Conservation (phyloP, 2,888 invertebrate genomes). For the Melanchra persicariae region DNA sequence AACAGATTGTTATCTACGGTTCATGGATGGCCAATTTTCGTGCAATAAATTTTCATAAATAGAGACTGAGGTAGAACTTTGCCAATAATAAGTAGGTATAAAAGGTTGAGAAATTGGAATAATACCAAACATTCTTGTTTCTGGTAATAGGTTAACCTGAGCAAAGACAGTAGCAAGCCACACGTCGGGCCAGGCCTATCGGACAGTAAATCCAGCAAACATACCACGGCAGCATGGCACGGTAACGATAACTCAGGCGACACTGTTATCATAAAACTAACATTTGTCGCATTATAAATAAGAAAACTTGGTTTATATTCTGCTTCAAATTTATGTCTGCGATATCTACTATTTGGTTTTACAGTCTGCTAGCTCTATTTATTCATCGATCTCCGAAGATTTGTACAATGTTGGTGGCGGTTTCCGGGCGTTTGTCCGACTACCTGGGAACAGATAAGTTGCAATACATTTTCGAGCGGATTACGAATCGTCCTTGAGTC, state of each 20-base stretch:
- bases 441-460: slow-evolving; percentile 77
- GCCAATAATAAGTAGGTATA: not conserved
- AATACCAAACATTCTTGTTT: not conserved
- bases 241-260: slow-evolving; percentile 41
- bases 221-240: slow-evolving; percentile 14
- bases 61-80: not conserved
- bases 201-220: slow-evolving; percentile 21
- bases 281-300: slow-evolving; percentile 54
- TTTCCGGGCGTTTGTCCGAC: slow-evolving; percentile 57
- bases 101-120: not conserved
- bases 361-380: slow-evolving; percentile 48
- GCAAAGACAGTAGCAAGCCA: not conserved
- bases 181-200: slow-evolving; percentile 29
- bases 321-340: slow-evolving; percentile 35
- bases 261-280: slow-evolving; percentile 58
- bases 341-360: slow-evolving; percentile 59
- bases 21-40: not conserved
- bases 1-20: slow-evolving; percentile 20
- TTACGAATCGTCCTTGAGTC: slow-evolving; percentile 84
- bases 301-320: slow-evolving; percentile 40
- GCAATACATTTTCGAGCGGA: slow-evolving; percentile 78
- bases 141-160: slow-evolving; percentile 3
- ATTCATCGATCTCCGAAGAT: slow-evolving; percentile 58
- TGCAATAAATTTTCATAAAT: not conserved
- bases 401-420: slow-evolving; percentile 62